Percentiles rank a stretch among this genome's conserved stretches.
These are phyloP conservation scores for Darevskia mixta DNA, from an alignment of 2,797 vertebrate genomes.

Conservation along the genomic window DNA sequence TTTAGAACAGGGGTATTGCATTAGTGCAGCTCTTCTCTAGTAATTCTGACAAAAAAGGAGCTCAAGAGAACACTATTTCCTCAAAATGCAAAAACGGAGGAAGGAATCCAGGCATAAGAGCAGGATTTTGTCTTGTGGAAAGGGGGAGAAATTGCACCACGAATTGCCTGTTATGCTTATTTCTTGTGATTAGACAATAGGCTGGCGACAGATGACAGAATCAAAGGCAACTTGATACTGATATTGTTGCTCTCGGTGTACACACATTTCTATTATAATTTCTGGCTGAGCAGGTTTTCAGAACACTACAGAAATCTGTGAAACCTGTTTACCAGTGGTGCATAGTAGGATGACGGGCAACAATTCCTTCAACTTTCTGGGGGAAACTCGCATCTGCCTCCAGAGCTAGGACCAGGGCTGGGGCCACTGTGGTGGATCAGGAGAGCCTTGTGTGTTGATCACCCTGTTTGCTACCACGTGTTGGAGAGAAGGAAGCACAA, in stretches of 20 bases:
- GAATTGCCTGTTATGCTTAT: background rate
- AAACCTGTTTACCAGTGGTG: background rate
- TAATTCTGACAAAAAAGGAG: background rate
- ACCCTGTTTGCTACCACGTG: background rate
- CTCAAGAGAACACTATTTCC: background rate
- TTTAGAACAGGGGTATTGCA: background rate
- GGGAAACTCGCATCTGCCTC: background rate
- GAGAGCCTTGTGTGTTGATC: background rate
- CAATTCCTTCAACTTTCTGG: background rate
- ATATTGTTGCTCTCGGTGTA: background rate
- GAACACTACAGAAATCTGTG: background rate
- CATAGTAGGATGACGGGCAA: background rate
- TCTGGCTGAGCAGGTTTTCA: background rate
- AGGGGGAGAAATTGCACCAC: background rate
- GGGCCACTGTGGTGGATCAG: background rate
- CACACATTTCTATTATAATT: background rate
- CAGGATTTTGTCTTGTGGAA: background rate
- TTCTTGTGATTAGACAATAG: background rate
- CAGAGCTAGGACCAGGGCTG: background rate
- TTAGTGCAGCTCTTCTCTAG: background rate
- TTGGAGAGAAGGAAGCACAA: background rate
- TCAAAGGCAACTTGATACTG: background rate
- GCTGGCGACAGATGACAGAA: background rate
- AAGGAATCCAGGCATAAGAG: too few species aligned
- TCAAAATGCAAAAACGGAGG: background rate